These are phyloP conservation scores for Sphaeridia pumilis DNA, from an alignment of 2,888 invertebrate species.

Conservation along the genomic window DNA sequence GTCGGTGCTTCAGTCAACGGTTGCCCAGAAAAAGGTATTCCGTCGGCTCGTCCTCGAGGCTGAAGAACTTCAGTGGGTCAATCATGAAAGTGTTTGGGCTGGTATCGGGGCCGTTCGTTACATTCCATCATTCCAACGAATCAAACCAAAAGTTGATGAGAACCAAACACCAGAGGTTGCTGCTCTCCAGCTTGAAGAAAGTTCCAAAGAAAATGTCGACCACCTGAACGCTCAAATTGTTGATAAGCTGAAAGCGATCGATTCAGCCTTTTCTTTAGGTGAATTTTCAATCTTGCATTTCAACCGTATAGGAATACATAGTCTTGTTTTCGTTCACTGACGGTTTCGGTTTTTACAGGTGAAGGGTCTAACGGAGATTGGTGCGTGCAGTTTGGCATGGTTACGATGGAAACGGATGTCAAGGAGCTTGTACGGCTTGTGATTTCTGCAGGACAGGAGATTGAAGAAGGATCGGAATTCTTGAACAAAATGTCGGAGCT, in stretches of 20 bases:
- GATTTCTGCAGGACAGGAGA: slow-evolving; percentile 72
- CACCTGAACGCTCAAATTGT: slow-evolving; percentile 80
- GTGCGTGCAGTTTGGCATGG: slow-evolving; percentile 91
- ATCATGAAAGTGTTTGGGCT: slow-evolving; percentile 62
- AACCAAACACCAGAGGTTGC: slow-evolving; percentile 2
- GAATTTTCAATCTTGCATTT: slow-evolving; percentile 25
- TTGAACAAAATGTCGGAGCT: slow-evolving; percentile 92
- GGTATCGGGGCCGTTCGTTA: slow-evolving; percentile 72
- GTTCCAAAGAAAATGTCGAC: slow-evolving; percentile 68
- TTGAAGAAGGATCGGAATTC: slow-evolving; percentile 84
- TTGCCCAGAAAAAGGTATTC: slow-evolving; percentile 30
- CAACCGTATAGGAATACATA: neutral
- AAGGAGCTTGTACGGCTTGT: slow-evolving; percentile 79
- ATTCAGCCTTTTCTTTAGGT: slow-evolving; percentile 85
- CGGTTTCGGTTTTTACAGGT: too few relatives aligned
- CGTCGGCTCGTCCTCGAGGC: slow-evolving; percentile 27
- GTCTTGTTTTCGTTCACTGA: too few relatives aligned
- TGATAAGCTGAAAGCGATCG: slow-evolving; percentile 73
- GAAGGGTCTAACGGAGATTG: slow-evolving; percentile 73
- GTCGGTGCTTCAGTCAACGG: slow-evolving; percentile 32
- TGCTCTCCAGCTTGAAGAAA: too few relatives aligned
- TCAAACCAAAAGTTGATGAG: neutral
- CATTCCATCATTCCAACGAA: slow-evolving; percentile 37
- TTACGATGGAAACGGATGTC: slow-evolving; percentile 88
- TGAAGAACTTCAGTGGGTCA: slow-evolving; percentile 31